A percentile compares a stretch with the other conserved stretches of the same genome.
phyloP scores from a whole-genome alignment of 2,797 vertebrate species.

The Enteromius mattozi region DNA sequence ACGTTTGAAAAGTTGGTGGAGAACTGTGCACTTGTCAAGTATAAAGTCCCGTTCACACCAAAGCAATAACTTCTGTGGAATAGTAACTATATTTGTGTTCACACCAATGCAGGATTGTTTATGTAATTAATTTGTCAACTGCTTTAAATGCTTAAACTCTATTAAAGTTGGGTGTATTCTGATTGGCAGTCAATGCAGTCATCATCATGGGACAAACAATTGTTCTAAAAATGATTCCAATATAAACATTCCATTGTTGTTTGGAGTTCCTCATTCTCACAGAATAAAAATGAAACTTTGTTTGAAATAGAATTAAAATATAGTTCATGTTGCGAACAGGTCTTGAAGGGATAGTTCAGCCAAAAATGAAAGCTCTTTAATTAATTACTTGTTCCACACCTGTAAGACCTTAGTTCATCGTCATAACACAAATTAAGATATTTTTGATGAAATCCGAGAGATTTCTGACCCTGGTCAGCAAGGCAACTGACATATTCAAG shows the following conservation, averaged over 20 bases:
- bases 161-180: background rate
- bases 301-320: background rate
- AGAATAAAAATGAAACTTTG: background rate
- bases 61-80: background rate
- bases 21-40: background rate
- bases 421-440: background rate
- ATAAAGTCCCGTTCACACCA: background rate
- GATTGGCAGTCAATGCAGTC: background rate
- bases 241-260: background rate
- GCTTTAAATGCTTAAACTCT: background rate
- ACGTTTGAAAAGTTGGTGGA: background rate
- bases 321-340: background rate
- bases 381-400: background rate
- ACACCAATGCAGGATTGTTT: background rate
- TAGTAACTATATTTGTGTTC: background rate
- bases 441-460: background rate
- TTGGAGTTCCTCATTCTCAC: background rate
- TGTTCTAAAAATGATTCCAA: background rate
- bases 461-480: background rate
- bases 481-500: background rate
- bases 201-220: background rate
- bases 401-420: background rate
- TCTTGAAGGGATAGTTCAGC: background rate
- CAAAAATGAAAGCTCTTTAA: background rate
- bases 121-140: background rate